Evolutionary conservation across 1,140 invertebrate genomes (phyloP).

Genomic region (Aphelinus atriplicis): DNA sequence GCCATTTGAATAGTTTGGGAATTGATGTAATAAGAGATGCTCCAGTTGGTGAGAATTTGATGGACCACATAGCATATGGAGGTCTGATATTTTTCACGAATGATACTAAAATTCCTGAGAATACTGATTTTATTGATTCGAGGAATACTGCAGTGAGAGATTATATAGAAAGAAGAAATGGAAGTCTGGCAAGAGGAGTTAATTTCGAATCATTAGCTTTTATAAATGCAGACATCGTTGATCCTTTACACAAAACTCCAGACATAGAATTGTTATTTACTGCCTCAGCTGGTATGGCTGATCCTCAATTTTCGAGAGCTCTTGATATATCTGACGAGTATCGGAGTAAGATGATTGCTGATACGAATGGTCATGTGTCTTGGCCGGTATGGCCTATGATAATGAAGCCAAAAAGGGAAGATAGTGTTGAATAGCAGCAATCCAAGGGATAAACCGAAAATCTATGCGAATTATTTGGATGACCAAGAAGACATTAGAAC

Average conservation of each 20-base stretch:
- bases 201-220: neutral
- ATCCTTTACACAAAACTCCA: neutral
- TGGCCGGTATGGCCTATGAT: neutral
- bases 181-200: neutral
- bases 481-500: neutral
- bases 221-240: neutral
- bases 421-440: neutral
- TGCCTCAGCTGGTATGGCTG: neutral
- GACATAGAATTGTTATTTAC: conserved; percentile 5
- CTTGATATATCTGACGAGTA: neutral
- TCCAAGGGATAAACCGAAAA: neutral
- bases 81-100: neutral
- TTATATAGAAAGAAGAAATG: neutral
- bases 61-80: conserved; percentile 4
- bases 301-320: neutral
- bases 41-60: conserved; percentile 10
- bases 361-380: neutral
- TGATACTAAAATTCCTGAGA: neutral
- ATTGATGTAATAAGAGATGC: neutral
- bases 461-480: conserved; percentile 14
- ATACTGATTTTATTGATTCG: neutral
- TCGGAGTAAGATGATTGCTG: neutral
- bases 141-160: conserved; percentile 39
- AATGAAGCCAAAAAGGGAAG: neutral
- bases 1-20: neutral